Percentiles rank a stretch among this genome's conserved stretches.
Conservation (phyloP, 2,797 vertebrate species). For the Acanthis flammea region DNA sequence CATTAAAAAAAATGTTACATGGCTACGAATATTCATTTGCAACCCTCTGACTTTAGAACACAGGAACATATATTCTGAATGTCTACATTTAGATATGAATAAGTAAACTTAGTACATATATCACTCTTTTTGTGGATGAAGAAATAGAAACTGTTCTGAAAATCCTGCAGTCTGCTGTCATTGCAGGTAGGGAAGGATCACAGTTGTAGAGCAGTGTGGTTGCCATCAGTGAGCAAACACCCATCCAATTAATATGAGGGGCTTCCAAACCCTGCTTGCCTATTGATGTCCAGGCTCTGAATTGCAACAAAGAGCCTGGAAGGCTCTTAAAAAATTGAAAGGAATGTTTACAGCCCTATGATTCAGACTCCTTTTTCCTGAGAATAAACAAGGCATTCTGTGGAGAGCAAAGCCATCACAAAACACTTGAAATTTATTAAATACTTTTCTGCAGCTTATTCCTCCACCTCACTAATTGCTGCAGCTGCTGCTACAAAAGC, state of each 20-base stretch:
- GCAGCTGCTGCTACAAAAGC: slow-evolving; percentile 23
- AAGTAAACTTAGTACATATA: not conserved
- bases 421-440: slow-evolving; percentile 52
- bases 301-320: not conserved
- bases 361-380: slow-evolving; percentile 23
- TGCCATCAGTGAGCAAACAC: not conserved
- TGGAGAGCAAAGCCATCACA: slow-evolving; percentile 19
- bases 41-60: not conserved
- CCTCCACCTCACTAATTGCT: slow-evolving; percentile 26
- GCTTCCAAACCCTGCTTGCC: not conserved
- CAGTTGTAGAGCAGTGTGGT: fast-evolving
- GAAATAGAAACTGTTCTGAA: not conserved
- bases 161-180: not conserved
- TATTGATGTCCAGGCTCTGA: not conserved
- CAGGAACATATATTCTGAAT: not conserved
- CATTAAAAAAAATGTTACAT: not conserved
- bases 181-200: not conserved
- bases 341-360: slow-evolving; percentile 8
- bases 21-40: not conserved
- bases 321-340: slow-evolving; percentile 11
- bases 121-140: not conserved
- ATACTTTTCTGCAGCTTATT: slow-evolving; percentile 25
- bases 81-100: not conserved
- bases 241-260: not conserved
- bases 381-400: slow-evolving; percentile 30